These are phyloP conservation scores for Pelagia noctiluca DNA, from an alignment of 30 jellyfish, hydroid and myxozoan genomes.

Conservation along the genomic window DNA sequence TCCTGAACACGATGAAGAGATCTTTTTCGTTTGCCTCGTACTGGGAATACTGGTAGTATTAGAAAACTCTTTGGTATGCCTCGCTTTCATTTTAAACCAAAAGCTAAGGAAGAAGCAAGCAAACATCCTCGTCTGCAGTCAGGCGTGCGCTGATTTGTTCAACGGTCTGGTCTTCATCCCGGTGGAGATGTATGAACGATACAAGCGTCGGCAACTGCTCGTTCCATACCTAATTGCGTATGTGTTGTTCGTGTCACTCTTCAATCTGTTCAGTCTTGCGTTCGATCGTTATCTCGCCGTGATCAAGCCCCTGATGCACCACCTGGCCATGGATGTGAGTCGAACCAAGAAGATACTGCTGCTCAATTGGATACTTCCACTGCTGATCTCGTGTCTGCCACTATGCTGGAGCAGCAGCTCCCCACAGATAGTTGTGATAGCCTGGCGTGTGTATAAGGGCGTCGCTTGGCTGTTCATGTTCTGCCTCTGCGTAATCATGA, in stretches of 20 bases:
- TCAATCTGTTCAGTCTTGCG: constrained; percentile 80
- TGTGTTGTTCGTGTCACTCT: constrained; percentile 74
- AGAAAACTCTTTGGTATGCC: constrained; percentile 71
- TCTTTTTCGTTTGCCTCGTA: not conserved
- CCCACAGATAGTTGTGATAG: not conserved
- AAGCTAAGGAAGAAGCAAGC: constrained; percentile 82
- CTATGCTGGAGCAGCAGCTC: constrained; percentile 70
- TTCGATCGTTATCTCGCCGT: constrained; percentile 88
- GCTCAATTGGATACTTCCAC: constrained; percentile 74
- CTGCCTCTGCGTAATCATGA: constrained; percentile 68
- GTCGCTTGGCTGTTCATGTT: constrained; percentile 76
- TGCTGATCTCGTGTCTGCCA: constrained; percentile 67
- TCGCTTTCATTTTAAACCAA: constrained; percentile 68
- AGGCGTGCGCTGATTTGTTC: constrained; percentile 81
- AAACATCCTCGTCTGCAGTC: constrained; percentile 86
- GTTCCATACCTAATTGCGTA: constrained; percentile 57
- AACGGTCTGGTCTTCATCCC: constrained; percentile 83
- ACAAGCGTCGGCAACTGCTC: constrained; percentile 12
- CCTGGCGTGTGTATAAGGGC: constrained; percentile 42
- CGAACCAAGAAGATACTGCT: constrained; percentile 65
- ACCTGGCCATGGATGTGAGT: constrained; percentile 60
- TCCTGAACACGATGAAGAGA: not conserved
- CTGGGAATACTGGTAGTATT: constrained; percentile 48
- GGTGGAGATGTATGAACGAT: constrained; percentile 32
- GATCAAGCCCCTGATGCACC: constrained; percentile 86